These are phyloP conservation scores for Solea senegalensis DNA, from an alignment of 2,113 vertebrate species.

Conservation along the genomic window DNA sequence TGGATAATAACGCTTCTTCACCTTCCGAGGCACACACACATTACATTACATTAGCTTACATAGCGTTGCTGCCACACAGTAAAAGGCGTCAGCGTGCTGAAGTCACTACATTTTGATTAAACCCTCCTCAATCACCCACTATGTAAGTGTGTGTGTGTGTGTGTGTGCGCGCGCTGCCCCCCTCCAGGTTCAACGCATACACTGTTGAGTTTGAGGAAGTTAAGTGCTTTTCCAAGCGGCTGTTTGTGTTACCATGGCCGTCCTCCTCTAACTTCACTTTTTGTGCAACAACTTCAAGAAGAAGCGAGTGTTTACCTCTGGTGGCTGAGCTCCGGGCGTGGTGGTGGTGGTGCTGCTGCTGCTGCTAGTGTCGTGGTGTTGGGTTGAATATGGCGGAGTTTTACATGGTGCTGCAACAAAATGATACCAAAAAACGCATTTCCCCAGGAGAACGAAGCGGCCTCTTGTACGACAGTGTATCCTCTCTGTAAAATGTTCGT, in stretches of 20 bases:
- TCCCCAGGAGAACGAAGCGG: neutral
- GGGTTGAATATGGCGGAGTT: conserved; percentile 74
- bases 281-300: conserved; percentile 50
- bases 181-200: neutral
- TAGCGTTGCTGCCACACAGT: neutral
- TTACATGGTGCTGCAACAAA: conserved; percentile 52
- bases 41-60: neutral
- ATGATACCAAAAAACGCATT: neutral
- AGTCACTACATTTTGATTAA: conserved; percentile 6
- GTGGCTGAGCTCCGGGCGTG: conserved; percentile 70
- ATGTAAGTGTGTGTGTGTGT: neutral
- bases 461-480: neutral
- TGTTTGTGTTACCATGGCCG: conserved; percentile 32
- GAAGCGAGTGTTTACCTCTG: conserved; percentile 28
- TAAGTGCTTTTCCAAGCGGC: neutral
- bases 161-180: neutral
- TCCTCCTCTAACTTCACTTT: conserved; percentile 10
- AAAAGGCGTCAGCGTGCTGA: neutral
- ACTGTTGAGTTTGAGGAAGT: conserved; percentile 27
- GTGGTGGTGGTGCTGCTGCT: conserved; percentile 25
- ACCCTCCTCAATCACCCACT: neutral
- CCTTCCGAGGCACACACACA: conserved; percentile 32
- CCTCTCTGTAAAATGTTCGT: neutral
- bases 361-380: conserved; percentile 35
- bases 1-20: conserved; percentile 17